Percentiles rank a stretch among this genome's conserved stretches.
These are phyloP conservation scores for Eubucco bourcierii DNA, from an alignment of 2,113 vertebrate genomes.

Conservation along the genomic window DNA sequence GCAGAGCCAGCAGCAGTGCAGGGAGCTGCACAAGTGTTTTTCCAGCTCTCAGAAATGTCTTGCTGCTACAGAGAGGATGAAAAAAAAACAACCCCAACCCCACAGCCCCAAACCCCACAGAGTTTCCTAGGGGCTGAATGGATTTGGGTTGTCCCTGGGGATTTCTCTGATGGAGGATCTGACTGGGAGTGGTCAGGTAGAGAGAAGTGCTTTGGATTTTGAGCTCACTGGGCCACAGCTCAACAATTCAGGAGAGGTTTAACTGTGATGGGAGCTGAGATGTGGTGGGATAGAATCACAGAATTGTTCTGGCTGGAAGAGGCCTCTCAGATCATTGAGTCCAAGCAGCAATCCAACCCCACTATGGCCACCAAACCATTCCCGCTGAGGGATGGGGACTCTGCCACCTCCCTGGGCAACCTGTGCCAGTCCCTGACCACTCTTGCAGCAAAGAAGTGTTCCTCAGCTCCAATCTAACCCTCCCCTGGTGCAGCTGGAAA, in stretches of 20 bases:
- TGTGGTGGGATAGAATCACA: not conserved
- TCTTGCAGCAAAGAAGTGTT: too few relatives aligned
- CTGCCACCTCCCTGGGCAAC: too few relatives aligned
- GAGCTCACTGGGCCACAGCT: not conserved
- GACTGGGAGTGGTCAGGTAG: not conserved
- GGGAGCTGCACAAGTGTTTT: not conserved
- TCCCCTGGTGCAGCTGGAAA: too few relatives aligned
- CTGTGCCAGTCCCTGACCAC: too few relatives aligned
- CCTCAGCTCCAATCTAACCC: too few relatives aligned
- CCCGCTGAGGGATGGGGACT: too few relatives aligned
- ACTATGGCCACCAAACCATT: too few relatives aligned
- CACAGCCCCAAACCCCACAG: too few relatives aligned
- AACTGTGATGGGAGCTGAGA: not conserved
- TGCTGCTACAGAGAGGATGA: not conserved
- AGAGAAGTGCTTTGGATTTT: not conserved
- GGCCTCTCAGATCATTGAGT: too few relatives aligned
- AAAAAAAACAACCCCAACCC: not conserved
- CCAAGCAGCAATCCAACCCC: too few relatives aligned
- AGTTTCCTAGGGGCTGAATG: not conserved
- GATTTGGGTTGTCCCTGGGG: not conserved
- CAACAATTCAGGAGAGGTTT: not conserved
- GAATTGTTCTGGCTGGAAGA: too few relatives aligned
- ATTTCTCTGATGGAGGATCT: conserved; percentile 23
- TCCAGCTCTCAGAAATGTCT: not conserved
- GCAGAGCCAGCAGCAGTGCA: not conserved